Base-by-base conservation (phyloP, 2,113 vertebrate genomes). In the Cricetomys ansorgei region DNA sequence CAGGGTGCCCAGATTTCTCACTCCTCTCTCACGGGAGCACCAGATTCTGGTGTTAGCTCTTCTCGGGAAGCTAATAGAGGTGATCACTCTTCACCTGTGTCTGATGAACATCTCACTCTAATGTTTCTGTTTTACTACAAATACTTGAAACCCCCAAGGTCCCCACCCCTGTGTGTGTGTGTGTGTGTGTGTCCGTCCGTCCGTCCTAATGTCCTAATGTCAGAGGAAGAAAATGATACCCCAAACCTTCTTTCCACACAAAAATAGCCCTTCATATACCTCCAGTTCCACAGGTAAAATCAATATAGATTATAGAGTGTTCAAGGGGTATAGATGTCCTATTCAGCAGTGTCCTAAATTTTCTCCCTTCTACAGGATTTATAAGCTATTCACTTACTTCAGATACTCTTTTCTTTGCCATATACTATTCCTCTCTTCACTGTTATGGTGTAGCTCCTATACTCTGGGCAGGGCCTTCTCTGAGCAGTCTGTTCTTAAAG, bases 381-480 rank as follows among this genome's bases (percentile, higher is more conserved):
- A 29, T 34, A 37, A 5, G 5, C 25, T 19, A 13, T 9, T 31
- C 21, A 67, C 31, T 69, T 69, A 85, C 31, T 67, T 45, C 34
- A 34, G 48, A 85, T 6, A 3, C 19, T 57, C 4, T 89, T 73
- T 15, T 48, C 62, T 15, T 88, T 34, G 21, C 9, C 40, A 65
- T 25, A 12, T 75, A 43, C 5, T 13, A 0, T 2, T 34, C 23
- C 50, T 76, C 73, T 43, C 8, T 37, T 9, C 86, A 11, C 72
- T 62, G 15, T 34, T 37, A 34, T 5, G 3, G 17, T 0, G 0
- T 10, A 3, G 8, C 13, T 85, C 6, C 15, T 1, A 3, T 45
- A 84, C 16, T 15, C 13, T 45, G 50, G 11, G 0, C 27, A 81
- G 19, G 45, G 11, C 8, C 40, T 59, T 85, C 31, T 90, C 69